Percentiles rank a stretch among this genome's conserved stretches.
phyloP scores from a whole-genome alignment of 2,113 vertebrate genomes.

The Onychorhynchus coronatus region DNA sequence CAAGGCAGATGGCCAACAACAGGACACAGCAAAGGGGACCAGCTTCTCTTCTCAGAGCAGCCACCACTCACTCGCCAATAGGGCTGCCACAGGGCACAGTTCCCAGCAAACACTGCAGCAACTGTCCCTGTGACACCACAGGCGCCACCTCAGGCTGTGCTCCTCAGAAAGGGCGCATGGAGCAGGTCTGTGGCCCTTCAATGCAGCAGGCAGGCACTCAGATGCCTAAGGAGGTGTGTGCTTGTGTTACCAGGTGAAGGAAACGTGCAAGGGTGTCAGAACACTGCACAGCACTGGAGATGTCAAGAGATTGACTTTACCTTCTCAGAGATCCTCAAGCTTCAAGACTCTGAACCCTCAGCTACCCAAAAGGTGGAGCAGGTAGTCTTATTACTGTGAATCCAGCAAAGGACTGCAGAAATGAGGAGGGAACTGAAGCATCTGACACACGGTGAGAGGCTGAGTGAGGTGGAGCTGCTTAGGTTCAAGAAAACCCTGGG shows the following conservation, averaged over 20 bases:
- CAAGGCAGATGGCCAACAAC: not conserved
- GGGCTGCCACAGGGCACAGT: not conserved
- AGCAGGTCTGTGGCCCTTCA: not conserved
- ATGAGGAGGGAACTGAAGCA: not conserved
- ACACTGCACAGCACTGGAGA: fast-evolving
- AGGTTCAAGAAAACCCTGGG: not conserved
- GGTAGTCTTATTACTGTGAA: not conserved
- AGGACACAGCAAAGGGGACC: not conserved
- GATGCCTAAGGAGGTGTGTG: not conserved
- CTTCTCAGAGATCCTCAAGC: not conserved
- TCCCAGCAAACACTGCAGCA: not conserved
- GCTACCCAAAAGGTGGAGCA: not conserved
- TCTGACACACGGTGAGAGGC: fast-evolving
- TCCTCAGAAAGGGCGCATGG: not conserved
- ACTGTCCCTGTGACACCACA: not conserved
- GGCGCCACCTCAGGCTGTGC: no score
- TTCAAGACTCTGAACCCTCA: not conserved
- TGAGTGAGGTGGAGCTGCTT: not conserved
- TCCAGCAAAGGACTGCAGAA: not conserved
- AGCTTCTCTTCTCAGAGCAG: not conserved
- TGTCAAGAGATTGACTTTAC: not conserved
- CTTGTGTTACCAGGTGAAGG: not conserved
- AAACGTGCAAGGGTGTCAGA: not conserved
- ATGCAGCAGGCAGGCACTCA: not conserved
- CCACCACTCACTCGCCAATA: not conserved